Base-by-base conservation (phyloP, 2,797 vertebrate genomes). In the Coccyzus lansbergi region DNA sequence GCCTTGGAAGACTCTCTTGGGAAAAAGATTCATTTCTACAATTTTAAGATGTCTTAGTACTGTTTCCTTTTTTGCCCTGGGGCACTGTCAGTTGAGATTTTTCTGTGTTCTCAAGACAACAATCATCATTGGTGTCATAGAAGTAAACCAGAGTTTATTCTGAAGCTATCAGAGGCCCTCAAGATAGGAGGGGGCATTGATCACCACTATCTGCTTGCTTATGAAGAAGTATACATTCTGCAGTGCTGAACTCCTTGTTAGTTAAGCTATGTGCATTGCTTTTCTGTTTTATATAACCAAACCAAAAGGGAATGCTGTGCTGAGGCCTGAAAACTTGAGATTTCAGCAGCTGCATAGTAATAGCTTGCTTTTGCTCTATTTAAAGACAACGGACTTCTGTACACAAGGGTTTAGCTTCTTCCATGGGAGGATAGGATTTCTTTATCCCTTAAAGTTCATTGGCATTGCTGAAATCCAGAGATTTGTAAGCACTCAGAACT, bases 61-160 rank as follows among this genome's bases (percentile, higher is more conserved):
- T 22, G 52, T 60, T 95, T 78, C 46, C 29, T 71, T 80, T 91
- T 88, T 80, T 88, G 60, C 38, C 56, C 14, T 82, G 20, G 18
- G 49, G 44, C 44, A 33, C 36, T 81, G 53, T 80, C 76, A 81
- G 33, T 26, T 60, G 64, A 85, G 68, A 56, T 90, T 1, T 36
- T 19, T 5, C 52, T 85, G 11, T 91, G 20, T 84, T 74, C 55
- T 86, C 51, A 64, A 14, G 19, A 22, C 56, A 88, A 26, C 25
- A 62, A 2, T 74, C 19, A 36, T 52, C 26, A 33, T 7, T 80
- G 68, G 26, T 70, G 55, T 80, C 28, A 28, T 52, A 33, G 22
- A 94, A 85, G 40, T 91, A 83, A 92, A 48, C 29, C n/a, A 67
- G 44, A 76, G 10, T 29, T 92, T 89, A 77, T 93, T 89, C 33